Percentiles rank a stretch among this genome's conserved stretches.
These are phyloP conservation scores for Dynastes hyllus DNA, from an alignment of 2,888 invertebrate species.

Conservation along the genomic window DNA sequence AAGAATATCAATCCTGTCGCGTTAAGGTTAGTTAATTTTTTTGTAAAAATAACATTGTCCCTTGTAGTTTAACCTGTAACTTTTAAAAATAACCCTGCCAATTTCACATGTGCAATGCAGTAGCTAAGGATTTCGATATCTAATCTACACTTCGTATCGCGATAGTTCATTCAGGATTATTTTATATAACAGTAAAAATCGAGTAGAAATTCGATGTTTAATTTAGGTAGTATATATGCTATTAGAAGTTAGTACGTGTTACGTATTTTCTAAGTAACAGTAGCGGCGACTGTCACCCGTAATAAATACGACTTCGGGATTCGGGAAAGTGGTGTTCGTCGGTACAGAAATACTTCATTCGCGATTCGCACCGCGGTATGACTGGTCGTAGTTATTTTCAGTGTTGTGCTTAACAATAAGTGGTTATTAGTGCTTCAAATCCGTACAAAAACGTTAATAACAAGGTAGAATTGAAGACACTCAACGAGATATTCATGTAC, in stretches of 20 bases:
- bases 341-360: constrained; percentile 35
- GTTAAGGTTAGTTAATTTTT: neutral
- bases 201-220: too few species aligned
- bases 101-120: neutral
- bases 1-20: neutral
- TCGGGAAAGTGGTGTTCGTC: constrained; percentile 28
- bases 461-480: too few species aligned
- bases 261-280: constrained; percentile 6
- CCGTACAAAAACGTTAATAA: neutral
- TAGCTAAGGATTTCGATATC: neutral
- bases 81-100: neutral
- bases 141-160: neutral
- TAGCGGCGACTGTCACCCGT: neutral
- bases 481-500: neutral
- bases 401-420: constrained; percentile 10
- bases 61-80: neutral
- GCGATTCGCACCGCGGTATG: constrained; percentile 17
- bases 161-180: neutral
- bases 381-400: neutral
- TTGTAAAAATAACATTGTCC: too few species aligned
- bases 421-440: neutral
- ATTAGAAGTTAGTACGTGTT: neutral
- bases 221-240: neutral
- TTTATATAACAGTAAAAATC: neutral
- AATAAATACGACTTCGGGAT: constrained; percentile 17